A percentile compares a stretch with the other conserved stretches of the same genome.
Evolutionary conservation across 2,797 vertebrate species (phyloP).

Genomic region (Glyptemys insculpta): DNA sequence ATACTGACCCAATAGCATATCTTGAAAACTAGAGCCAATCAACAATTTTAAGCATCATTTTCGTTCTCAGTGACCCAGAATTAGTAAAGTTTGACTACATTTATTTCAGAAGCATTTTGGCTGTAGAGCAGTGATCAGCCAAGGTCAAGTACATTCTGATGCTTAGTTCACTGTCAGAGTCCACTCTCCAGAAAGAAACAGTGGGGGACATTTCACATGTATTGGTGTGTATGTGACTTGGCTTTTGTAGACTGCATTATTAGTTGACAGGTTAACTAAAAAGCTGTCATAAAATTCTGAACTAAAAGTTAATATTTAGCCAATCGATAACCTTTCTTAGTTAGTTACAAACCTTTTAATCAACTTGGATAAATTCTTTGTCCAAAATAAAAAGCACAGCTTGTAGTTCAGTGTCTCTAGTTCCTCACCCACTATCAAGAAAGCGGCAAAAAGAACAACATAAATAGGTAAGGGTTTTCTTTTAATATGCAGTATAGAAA

Average conservation of each 20-base stretch:
- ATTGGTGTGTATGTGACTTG: not conserved
- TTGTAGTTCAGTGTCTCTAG: not conserved
- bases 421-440: not conserved
- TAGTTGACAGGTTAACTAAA: not conserved
- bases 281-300: not conserved
- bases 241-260: not conserved
- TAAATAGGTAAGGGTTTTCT: not conserved
- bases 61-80: no score
- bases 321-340: not conserved
- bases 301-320: not conserved
- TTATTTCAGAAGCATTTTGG: no score
- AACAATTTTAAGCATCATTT: no score
- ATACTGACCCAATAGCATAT: no score
- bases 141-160: not conserved
- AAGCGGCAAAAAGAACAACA: not conserved
- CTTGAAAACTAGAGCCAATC: no score
- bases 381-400: not conserved
- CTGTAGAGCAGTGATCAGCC: no score
- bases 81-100: no score
- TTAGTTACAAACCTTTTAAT: not conserved
- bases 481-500: not conserved
- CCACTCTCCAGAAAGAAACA: not conserved
- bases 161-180: not conserved
- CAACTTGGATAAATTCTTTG: not conserved
- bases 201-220: not conserved